Evolutionary conservation across 2,888 invertebrate genomes (phyloP), one percentile per base, ranked within the genome.

Genomic region (Netelia melanura): DNA sequence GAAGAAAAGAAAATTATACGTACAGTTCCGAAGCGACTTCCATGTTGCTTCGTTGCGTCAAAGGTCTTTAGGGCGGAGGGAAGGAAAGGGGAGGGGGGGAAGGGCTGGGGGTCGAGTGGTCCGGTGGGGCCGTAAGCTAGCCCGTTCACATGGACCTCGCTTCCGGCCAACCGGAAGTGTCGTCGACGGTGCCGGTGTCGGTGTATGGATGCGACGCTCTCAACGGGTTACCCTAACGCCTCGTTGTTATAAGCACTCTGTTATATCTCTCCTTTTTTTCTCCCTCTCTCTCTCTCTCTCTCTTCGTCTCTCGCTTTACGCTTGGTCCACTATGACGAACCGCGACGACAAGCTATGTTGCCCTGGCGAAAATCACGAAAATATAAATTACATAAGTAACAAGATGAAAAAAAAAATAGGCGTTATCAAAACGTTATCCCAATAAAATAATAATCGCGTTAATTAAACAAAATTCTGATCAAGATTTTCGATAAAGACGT

Each of bases 91-190:
- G 30, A 5, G 30, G 30, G 30, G 30, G 30, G 30, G 30, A 71
- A 30, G 30, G 30, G 30, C 30, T 5, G 30, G 61, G 80, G 85
- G 52, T 84, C 65, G 75, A 83, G 85, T 79, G 67, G 70, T 83
- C 82, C 77, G 56, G 44, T 72, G 80, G 86, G 86, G 87, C 85
- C 87, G 87, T 81, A 72, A 85, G 83, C 88, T 81, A 83, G 86
- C 88, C 86, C 81, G 91, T 91, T 92, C 90, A 90, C 92, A 91
- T 92, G 91, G 90, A 91, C 89, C 89, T 88, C 87, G 90, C 91
- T 92, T 91, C 91, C 91, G 96, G 96, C 83, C 92, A 95, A 78
- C 96, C 96, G 78, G 93, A 94, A 86, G 90, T 94, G 56, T 94
- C 92, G 74, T 93, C 88, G 68, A 88, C 90, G 68, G 77, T 86